Evolutionary conservation across 2,797 vertebrate species (phyloP), one percentile per base, ranked within the genome.

Genomic region (Sparidentex hasta): DNA sequence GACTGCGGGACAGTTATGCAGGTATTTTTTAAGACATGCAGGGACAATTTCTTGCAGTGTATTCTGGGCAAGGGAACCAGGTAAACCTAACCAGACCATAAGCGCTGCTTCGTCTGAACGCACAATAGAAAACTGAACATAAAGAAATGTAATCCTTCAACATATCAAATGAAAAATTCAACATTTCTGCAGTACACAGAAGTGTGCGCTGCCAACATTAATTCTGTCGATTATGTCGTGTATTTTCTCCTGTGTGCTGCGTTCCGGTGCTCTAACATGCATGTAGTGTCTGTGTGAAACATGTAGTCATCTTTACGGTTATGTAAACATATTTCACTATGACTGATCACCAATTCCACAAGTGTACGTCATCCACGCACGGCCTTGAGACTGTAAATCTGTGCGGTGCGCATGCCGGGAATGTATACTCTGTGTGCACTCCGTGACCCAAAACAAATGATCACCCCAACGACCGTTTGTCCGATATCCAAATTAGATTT

Each of bases 241-340:
- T 55, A 27, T 61, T 55, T 72, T 18, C 44, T 66, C 44, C 61
- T 54, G 52, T n/a, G 18, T 7, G 1, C 46, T 43, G 52, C 52
- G 21, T 12, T 20, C 29, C 20, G 59, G 64, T 38, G 18, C 14
- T 38, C 1, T 63, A 33, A 55, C 14, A 59, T 64, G 25, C 29
- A 46, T 59, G 52, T 58, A 25, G 72, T 58, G 70, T 33, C 57
- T 77, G 52, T 58, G 21, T 71, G 64, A 81, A 83, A 74, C 57
- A 64, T 56, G 47, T 14, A n/a, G 17, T 48, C 13, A 29, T 72
- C 66, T 55, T 76, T 38, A 7, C 1, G 17, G 66, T 74, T 69
- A 68, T 65, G 47, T 72, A 85, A 84, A 77, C 74, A 73, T 64
- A 71, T 82, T 51, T 81, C 62, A 66, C 44, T 27, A 23, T 87